Evolutionary conservation across 2,797 vertebrate species (phyloP).

Genomic region (Lagodon rhomboides): DNA sequence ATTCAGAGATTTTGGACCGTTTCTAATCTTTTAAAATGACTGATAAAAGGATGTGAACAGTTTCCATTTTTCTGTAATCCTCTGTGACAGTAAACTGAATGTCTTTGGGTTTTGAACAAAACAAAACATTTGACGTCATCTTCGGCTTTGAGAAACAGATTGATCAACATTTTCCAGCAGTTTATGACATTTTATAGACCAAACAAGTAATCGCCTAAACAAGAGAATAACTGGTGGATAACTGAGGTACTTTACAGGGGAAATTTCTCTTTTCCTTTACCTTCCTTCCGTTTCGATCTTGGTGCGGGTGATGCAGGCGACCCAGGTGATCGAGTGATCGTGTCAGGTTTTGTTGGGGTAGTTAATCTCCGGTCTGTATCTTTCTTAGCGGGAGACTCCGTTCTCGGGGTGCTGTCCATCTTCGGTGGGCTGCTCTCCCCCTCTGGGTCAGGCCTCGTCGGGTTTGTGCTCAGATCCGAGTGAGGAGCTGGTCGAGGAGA

Average conservation of each 20-base stretch:
- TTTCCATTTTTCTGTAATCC: no score
- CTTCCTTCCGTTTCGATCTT: conserved; percentile 75
- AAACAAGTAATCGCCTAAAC: no score
- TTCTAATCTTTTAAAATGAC: no score
- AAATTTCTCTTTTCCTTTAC: conserved; percentile 55
- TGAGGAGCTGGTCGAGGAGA: conserved; percentile 65
- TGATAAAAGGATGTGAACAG: no score
- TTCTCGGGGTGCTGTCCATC: conserved; percentile 54
- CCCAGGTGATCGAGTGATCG: conserved; percentile 64
- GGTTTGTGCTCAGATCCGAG: conserved; percentile 55
- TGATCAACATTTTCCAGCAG: no score
- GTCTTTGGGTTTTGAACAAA: no score
- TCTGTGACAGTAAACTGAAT: no score
- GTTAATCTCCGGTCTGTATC: conserved; percentile 51
- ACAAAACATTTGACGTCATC: no score
- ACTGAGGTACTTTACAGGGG: background rate
- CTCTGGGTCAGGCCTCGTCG: conserved; percentile 72
- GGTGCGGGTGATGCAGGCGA: conserved; percentile 73
- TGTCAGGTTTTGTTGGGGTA: conserved; percentile 74
- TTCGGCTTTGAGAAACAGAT: no score
- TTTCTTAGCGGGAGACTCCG: conserved; percentile 72
- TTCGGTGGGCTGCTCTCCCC: conserved; percentile 74
- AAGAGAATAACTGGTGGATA: no score
- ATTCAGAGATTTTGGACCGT: no score
- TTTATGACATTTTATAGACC: no score